phyloP scores from a whole-genome alignment of 2,888 invertebrate species.

The Aphodius granarius region DNA sequence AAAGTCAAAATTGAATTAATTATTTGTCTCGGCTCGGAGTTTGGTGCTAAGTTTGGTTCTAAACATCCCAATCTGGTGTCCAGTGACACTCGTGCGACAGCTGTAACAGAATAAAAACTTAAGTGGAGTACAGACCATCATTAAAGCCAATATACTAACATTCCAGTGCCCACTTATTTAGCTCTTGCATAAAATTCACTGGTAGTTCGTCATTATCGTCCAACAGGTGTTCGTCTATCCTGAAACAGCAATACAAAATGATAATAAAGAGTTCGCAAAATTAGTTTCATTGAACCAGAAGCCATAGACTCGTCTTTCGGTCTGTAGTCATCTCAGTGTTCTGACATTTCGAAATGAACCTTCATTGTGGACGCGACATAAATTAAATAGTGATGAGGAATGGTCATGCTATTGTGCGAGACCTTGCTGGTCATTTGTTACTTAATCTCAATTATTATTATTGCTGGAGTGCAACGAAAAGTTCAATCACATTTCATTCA shows the following conservation, averaged over 20 bases:
- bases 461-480: background rate
- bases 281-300: background rate
- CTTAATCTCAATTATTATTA: background rate
- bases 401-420: background rate
- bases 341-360: no score
- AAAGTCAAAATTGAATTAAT: constrained; percentile 77
- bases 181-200: constrained; percentile 68
- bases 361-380: no score
- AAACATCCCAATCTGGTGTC: constrained; percentile 80
- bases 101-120: constrained; percentile 51
- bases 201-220: constrained; percentile 66
- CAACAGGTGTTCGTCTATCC: constrained; percentile 62
- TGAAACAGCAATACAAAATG: constrained; percentile 48
- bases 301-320: no score
- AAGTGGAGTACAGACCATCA: background rate
- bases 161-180: constrained; percentile 81
- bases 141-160: constrained; percentile 62
- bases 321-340: no score
- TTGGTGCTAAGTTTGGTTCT: constrained; percentile 53
- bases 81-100: constrained; percentile 79
- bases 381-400: background rate
- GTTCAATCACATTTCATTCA: background rate
- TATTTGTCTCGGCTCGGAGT: constrained; percentile 72
- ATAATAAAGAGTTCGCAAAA: background rate
- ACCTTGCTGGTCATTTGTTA: background rate